Percentiles rank a stretch among this genome's conserved stretches.
phyloP scores from a whole-genome alignment of 1,140 invertebrate species.

The Neomicropteryx cornuta region DNA sequence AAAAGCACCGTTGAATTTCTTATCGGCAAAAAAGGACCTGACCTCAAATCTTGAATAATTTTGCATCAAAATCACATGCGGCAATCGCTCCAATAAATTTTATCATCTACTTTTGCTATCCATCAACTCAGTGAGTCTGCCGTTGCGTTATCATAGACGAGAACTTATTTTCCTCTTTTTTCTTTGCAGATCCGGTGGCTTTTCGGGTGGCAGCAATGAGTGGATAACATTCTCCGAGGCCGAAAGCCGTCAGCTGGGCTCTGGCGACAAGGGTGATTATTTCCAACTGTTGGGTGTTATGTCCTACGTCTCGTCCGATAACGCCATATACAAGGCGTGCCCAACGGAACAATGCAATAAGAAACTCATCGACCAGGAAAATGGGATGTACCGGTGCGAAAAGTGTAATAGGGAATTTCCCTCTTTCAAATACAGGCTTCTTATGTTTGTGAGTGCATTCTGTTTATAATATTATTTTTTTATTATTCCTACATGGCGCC shows the following conservation, averaged over 20 bases:
- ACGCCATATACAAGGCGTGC: slow-evolving; percentile 83
- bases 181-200: slow-evolving; percentile 26
- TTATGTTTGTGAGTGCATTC: slow-evolving; percentile 61
- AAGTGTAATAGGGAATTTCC: slow-evolving; percentile 81
- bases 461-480: slow-evolving; percentile 3
- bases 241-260: slow-evolving; percentile 49
- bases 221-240: slow-evolving; percentile 67
- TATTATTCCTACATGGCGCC: slow-evolving; percentile 1
- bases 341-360: slow-evolving; percentile 82
- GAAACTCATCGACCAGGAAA: slow-evolving; percentile 81
- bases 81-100: no score
- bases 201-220: slow-evolving; percentile 32
- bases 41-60: no score
- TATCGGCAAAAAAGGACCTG: no score
- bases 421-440: slow-evolving; percentile 77
- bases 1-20: no score
- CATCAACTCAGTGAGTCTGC: no score
- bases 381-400: slow-evolving; percentile 86
- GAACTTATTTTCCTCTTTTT: slow-evolving; percentile 1
- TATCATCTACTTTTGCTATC: no score
- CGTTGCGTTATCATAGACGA: no score
- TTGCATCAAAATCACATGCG: no score
- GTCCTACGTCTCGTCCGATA: slow-evolving; percentile 51
- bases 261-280: slow-evolving; percentile 66
- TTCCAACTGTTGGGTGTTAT: slow-evolving; percentile 41